phyloP scores from a whole-genome alignment of 92 coral and sea anemone species.

The Zoanthus gigantus region DNA sequence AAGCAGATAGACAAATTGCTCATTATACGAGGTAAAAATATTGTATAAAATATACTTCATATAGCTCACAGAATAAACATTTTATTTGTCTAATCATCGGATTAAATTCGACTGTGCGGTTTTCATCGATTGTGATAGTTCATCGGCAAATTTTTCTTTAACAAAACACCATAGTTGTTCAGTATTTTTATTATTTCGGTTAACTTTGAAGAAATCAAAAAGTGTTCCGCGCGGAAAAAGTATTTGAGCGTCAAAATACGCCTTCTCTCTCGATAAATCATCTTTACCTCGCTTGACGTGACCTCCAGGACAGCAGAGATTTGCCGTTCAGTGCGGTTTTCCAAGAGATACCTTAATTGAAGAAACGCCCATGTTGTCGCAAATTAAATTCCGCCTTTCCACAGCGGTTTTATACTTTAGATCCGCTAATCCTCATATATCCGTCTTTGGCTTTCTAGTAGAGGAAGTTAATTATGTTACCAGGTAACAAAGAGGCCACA shows the following conservation, averaged over 20 bases:
- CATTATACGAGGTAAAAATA: conserved; percentile 1
- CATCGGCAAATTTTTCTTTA: neutral
- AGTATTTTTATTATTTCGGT: neutral
- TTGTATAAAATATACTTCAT: conserved; percentile 18
- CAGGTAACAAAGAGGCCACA: conserved; percentile 37
- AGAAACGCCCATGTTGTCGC: conserved; percentile 45
- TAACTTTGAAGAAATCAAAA: neutral
- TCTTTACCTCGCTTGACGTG: neutral
- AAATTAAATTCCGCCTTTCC: conserved; percentile 22
- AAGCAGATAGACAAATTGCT: conserved; percentile 23
- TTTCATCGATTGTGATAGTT: neutral
- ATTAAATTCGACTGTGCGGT: conserved; percentile 28
- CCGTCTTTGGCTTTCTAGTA: conserved; percentile 42
- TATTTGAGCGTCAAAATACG: neutral
- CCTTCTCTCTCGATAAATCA: neutral
- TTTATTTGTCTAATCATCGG: conserved; percentile 29
- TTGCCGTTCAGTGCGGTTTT: conserved; percentile 41
- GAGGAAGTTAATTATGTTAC: conserved; percentile 34
- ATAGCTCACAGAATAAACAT: conserved; percentile 14
- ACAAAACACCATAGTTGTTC: neutral
- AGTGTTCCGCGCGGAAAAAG: neutral
- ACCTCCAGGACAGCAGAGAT: conserved; percentile 40
- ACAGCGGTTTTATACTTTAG: conserved; percentile 28
- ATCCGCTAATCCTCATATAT: conserved; percentile 39
- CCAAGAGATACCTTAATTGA: conserved; percentile 24